phyloP scores from a whole-genome alignment of 2,888 invertebrate genomes.

The Pseudococcus longispinus region DNA sequence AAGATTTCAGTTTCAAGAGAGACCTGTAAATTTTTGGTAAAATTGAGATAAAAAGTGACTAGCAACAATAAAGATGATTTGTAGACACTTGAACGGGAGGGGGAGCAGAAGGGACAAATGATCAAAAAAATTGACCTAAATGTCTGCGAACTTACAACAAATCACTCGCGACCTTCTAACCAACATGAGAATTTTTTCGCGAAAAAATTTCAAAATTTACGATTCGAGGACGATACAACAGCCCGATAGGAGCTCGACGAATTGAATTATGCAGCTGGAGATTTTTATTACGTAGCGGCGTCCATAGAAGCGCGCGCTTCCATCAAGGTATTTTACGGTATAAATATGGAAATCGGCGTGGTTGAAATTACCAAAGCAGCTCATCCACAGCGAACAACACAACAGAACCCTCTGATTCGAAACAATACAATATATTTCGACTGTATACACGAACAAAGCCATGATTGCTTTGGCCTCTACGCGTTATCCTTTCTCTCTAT shows the following conservation, averaged over 20 bases:
- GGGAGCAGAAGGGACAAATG: too few species aligned
- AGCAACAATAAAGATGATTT: too few species aligned
- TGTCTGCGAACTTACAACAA: too few species aligned
- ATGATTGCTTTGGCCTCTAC: constrained; percentile 10
- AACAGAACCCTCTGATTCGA: constrained; percentile 7
- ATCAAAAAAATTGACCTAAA: too few species aligned
- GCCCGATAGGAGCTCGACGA: neutral
- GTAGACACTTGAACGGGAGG: too few species aligned
- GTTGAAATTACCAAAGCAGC: constrained; percentile 1
- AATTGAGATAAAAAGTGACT: too few species aligned
- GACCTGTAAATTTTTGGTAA: too few species aligned
- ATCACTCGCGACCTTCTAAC: too few species aligned
- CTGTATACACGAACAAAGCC: constrained; percentile 18
- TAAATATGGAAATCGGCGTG: constrained; percentile 14
- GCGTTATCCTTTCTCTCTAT: constrained; percentile 9
- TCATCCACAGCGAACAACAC: constrained; percentile 4
- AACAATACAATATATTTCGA: constrained; percentile 22
- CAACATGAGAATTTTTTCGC: too few species aligned
- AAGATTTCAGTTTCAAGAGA: too few species aligned
- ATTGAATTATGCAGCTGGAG: neutral
- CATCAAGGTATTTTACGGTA: constrained; percentile 14
- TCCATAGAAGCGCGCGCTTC: neutral
- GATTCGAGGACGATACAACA: neutral
- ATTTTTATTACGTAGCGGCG: neutral
- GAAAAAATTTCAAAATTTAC: neutral